These are phyloP conservation scores for Gobius niger DNA, from an alignment of 2,113 vertebrate species.

Conservation along the genomic window DNA sequence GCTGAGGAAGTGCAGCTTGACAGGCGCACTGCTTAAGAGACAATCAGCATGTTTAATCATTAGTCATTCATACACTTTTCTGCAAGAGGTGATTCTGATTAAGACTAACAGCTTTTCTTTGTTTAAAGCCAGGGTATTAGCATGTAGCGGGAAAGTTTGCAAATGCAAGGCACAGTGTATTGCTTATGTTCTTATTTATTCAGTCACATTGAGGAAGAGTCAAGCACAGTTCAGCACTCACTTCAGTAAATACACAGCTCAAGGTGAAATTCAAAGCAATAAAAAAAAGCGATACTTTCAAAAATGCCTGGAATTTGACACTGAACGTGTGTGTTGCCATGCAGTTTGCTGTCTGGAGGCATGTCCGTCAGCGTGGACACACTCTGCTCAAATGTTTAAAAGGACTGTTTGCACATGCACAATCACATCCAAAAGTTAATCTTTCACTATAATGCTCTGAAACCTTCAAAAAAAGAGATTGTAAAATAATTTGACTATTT, in stretches of 20 bases:
- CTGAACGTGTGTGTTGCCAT: neutral
- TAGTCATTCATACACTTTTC: neutral
- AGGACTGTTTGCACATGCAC: neutral
- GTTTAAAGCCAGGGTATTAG: neutral
- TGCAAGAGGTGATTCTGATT: slow-evolving; percentile 2
- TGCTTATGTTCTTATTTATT: slow-evolving; percentile 1
- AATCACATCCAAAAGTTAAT: too few species aligned
- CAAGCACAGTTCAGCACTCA: slow-evolving; percentile 3
- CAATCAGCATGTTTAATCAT: slow-evolving; percentile 38
- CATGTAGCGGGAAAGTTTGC: slow-evolving; percentile 3
- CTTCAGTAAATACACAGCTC: slow-evolving; percentile 20
- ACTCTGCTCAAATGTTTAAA: neutral
- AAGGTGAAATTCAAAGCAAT: slow-evolving; percentile 20
- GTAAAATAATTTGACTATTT: too few species aligned
- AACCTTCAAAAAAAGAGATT: too few species aligned
- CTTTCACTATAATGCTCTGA: too few species aligned
- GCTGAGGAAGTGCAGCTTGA: slow-evolving; percentile 10
- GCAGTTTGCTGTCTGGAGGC: neutral
- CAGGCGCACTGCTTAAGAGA: slow-evolving; percentile 7
- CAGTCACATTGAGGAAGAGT: slow-evolving; percentile 7
- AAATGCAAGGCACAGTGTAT: neutral
- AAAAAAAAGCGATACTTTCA: slow-evolving; percentile 1
- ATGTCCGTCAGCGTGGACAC: slow-evolving; percentile 7
- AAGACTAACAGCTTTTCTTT: neutral
- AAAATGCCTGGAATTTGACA: neutral